Base-by-base conservation (phyloP, 1,140 invertebrate genomes). In the Drosophila takahashii region DNA sequence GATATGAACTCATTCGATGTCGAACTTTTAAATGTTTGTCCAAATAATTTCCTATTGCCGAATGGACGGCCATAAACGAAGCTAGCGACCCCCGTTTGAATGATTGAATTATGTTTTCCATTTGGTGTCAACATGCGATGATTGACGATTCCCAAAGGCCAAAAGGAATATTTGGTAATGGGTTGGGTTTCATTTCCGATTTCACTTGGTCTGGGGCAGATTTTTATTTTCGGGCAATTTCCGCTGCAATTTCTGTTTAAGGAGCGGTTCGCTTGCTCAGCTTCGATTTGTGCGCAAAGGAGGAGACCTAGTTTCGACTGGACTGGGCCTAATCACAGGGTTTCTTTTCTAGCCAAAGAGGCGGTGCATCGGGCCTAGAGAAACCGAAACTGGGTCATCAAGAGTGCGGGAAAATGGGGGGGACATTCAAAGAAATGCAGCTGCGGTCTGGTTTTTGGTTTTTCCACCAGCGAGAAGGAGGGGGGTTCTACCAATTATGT, bases 311-410 rank as follows among this genome's bases (percentile, higher is more conserved):
- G 64, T 65, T 67, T 42, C 60, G 18, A 56, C 18, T 57, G 64
- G 34, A 70, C 64, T 39, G 29, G 64, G 34, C 67, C 26, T 70
- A 70, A 70, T 57, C 66, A 70, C 45, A 71, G 65, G 65, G 67
- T 70, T 53, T 22, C 22, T 22, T 22, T 66, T 77, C 48, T 36
- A 34, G 58, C 9, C 26, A 57, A 37, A 42, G 13, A 29, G 57
- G 18, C 60, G 15, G 39, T 69, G 65, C 64, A 69, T 16, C 59
- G 26, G 16, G 41, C 48, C 27, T 42, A 45, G 42, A 48, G 56
- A 29, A 64, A 32, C 22, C 11, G 27, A 80, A 86, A 86, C 83
- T 86, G 58, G 83, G 83, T 86, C 84, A 86, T 11, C 36, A 52
- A 16, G 60, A 77, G 76, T 73, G 81, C 64, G 59, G 64, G 58